Conservation (phyloP, 2,888 invertebrate genomes). For the Leptopilina drosophilae region DNA sequence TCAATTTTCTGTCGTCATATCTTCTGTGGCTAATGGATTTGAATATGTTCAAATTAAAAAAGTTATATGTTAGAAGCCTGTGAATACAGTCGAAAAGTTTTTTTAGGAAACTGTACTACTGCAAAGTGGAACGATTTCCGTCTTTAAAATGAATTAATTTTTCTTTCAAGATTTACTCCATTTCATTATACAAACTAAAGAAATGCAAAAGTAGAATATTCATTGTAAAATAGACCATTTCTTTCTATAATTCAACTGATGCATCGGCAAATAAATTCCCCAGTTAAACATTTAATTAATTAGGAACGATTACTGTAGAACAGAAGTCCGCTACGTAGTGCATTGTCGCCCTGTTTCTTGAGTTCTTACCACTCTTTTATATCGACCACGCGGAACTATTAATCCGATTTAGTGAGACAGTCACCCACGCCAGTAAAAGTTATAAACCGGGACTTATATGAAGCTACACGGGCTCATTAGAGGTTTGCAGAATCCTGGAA, state of each 20-base stretch:
- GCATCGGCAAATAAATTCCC: slow-evolving; percentile 1
- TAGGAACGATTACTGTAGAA: slow-evolving; percentile 28
- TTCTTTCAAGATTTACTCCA: background rate
- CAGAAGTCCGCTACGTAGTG: slow-evolving; percentile 15
- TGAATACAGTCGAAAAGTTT: too few relatives aligned
- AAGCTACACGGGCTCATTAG: slow-evolving; percentile 63
- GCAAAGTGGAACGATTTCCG: background rate
- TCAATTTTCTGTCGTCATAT: background rate
- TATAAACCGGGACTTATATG: slow-evolving; percentile 42
- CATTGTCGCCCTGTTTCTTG: slow-evolving; percentile 48
- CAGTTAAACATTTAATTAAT: slow-evolving; percentile 28
- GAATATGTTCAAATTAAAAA: background rate
- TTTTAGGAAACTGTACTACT: background rate
- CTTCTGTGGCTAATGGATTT: background rate
- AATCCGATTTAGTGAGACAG: slow-evolving; percentile 53
- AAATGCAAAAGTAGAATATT: background rate
- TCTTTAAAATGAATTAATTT: background rate
- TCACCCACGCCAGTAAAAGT: slow-evolving; percentile 65
- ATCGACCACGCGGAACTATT: slow-evolving; percentile 51
- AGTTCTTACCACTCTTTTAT: slow-evolving; percentile 39
- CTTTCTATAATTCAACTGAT: slow-evolving; percentile 26
- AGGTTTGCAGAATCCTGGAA: slow-evolving; percentile 49
- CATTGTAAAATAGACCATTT: slow-evolving; percentile 12
- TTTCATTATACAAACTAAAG: background rate
- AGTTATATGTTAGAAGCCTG: too few relatives aligned